Evolutionary conservation across 2,797 vertebrate genomes (phyloP), one percentile per base, ranked within the genome.

Genomic region (Carcharodon carcharias): DNA sequence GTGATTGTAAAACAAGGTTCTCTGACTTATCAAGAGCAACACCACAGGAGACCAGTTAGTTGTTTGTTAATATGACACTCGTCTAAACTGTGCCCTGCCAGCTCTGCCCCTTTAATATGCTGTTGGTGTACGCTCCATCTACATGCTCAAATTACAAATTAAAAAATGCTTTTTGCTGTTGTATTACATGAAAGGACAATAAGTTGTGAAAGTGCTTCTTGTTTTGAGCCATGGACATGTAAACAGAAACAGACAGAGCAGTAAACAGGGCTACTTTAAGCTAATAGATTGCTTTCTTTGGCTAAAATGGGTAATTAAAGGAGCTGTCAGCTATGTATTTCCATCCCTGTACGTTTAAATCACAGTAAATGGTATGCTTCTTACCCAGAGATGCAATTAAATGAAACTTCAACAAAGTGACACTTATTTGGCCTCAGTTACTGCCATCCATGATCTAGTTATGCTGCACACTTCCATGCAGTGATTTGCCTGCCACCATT

Each of bases 81-180:
- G 31, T n/a, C 89, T 65, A n/a, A n/a, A 63, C 35, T 63, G 35
- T 63, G 58, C 56, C 58, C 63, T 63, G 58, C 82, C 21, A 85
- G 82, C 40, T 23, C 82, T 85, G 82, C 58, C 89, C 89, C 58
- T 63, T 92, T 92, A 92, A 92, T 92, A 18, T 92, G 89, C 58
- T 65, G 58, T 92, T 92, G 31, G 58, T 16, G 31, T 40, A 65
- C 0, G 8, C 21, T 16, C 89, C 14, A 63, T 92, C 89, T n/a
- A n/a, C 61, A 92, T 23, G 14, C 16, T 40, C 56, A 61, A 61
- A 92, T 92, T 63, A 63, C 4, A n/a, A 63, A 92, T 65, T n/a
- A 40, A 63, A 14, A 85, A 26, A 85, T 50, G 82, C 2, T 50
- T 82, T 26, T 85, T 92, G 89, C 58, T 65, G 89, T 63, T 92